These are phyloP conservation scores for Muscicapa striata DNA, from an alignment of 2,797 vertebrate genomes.

Conservation along the genomic window DNA sequence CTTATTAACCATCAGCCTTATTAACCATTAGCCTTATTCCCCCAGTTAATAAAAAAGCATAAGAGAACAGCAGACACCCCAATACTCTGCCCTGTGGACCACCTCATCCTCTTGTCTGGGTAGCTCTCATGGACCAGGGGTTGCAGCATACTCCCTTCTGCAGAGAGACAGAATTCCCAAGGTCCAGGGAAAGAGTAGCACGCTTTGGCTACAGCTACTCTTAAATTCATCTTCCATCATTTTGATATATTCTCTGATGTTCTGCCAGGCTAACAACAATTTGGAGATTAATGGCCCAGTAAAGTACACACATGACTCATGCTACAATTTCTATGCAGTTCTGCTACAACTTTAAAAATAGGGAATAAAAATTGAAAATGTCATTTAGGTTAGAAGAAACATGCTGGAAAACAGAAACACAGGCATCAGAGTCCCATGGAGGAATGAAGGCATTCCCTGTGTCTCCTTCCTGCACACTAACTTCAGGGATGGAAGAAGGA, in stretches of 20 bases:
- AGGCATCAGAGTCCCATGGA: background rate
- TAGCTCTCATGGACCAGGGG: background rate
- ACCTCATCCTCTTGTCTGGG: background rate
- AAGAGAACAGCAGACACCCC: background rate
- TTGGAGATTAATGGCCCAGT: background rate
- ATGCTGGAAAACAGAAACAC: background rate
- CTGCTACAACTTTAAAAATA: background rate
- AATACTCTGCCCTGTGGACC: background rate
- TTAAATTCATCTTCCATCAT: background rate
- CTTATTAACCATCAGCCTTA: too few relatives aligned
- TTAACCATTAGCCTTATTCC: background rate
- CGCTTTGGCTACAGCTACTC: background rate
- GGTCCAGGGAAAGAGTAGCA: background rate
- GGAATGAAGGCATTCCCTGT: background rate
- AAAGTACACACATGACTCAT: background rate
- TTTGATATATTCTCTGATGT: background rate
- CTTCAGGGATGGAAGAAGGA: background rate
- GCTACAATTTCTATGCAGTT: background rate
- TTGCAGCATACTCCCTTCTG: background rate
- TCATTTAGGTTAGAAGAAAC: background rate
- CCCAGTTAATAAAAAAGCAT: background rate
- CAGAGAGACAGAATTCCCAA: background rate
- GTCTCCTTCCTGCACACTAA: background rate
- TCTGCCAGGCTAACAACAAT: conserved; percentile 1
- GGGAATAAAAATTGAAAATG: background rate